Evolutionary conservation across 1,140 invertebrate species (phyloP).

Genomic region (Venturia canescens): DNA sequence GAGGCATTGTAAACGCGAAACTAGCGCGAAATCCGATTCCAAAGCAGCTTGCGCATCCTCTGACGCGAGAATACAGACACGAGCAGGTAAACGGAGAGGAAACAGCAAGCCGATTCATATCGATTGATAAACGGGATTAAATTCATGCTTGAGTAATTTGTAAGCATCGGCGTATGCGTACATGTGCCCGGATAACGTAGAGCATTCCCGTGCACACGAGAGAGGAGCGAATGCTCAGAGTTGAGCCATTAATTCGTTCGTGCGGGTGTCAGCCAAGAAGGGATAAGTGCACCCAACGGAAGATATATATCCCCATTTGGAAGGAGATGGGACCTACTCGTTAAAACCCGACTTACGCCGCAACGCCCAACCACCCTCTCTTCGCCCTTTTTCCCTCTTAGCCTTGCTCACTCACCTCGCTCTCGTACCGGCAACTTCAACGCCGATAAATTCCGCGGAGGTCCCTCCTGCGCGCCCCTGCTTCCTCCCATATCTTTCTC

Average conservation of each 20-base stretch:
- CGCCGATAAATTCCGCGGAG: constrained; percentile 30
- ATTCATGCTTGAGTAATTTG: constrained; percentile 7
- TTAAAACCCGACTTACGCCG: constrained; percentile 71
- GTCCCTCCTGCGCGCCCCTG: not conserved
- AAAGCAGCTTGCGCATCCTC: too few species aligned
- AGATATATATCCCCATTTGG: constrained; percentile 75
- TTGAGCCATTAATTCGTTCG: constrained; percentile 74
- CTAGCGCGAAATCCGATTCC: too few species aligned
- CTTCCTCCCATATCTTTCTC: constrained; percentile 21
- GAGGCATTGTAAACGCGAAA: too few species aligned
- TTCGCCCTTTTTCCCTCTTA: too few species aligned
- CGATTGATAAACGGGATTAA: not conserved
- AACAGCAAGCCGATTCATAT: too few species aligned
- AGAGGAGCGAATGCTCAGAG: constrained; percentile 32
- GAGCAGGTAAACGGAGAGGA: too few species aligned
- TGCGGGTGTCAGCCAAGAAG: constrained; percentile 74
- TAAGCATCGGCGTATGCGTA: not conserved
- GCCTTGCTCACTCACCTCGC: not conserved
- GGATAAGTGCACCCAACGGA: constrained; percentile 73
- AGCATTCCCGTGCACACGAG: too few species aligned
- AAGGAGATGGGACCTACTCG: constrained; percentile 70
- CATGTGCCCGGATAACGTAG: not conserved
- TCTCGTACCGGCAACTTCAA: not conserved
- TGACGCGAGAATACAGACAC: too few species aligned
- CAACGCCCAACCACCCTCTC: not conserved